A percentile compares a stretch with the other conserved stretches of the same genome.
Conservation (phyloP, 2,888 invertebrate species). For the Lepas anatifera region DNA sequence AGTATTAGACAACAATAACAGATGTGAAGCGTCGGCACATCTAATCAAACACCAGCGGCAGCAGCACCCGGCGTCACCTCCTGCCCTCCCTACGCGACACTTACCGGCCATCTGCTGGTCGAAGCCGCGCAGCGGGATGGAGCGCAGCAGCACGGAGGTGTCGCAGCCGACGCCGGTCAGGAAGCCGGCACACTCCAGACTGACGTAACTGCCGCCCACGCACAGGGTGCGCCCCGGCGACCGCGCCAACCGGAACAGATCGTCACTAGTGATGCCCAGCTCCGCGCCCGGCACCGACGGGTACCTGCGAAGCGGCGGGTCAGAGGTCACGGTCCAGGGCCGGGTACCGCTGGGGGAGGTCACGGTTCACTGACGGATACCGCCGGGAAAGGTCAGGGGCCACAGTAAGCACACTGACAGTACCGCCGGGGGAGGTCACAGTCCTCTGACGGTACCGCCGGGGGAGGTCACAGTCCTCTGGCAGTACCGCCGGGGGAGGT, state of each 20-base stretch:
- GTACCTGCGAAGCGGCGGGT: background rate
- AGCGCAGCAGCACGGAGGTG: conserved; percentile 40
- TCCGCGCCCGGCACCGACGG: conserved; percentile 36
- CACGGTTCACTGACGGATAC: too few species aligned
- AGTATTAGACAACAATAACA: too few species aligned
- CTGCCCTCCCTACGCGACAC: conserved; percentile 11
- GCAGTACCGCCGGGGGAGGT: too few species aligned
- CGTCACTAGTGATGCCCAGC: conserved; percentile 43
- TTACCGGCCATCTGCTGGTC: conserved; percentile 45
- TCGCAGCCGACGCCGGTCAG: conserved; percentile 36
- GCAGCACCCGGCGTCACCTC: too few species aligned
- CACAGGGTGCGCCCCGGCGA: conserved; percentile 43
- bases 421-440: too few species aligned
- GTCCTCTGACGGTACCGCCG: too few species aligned
- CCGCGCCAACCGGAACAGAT: conserved; percentile 41
- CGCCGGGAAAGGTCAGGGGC: too few species aligned
- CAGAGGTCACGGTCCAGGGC: too few species aligned
- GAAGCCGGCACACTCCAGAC: conserved; percentile 47
- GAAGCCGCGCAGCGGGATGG: conserved; percentile 45
- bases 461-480: too few species aligned
- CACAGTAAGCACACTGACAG: conserved; percentile 37
- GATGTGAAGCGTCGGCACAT: too few species aligned
- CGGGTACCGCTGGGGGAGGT: too few species aligned
- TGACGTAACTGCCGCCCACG: conserved; percentile 47
- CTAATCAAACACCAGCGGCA: too few species aligned